A percentile compares a stretch with the other conserved stretches of the same genome.
These are phyloP conservation scores for Laterallus jamaicensis DNA, from an alignment of 2,113 vertebrate genomes.

Conservation along the genomic window DNA sequence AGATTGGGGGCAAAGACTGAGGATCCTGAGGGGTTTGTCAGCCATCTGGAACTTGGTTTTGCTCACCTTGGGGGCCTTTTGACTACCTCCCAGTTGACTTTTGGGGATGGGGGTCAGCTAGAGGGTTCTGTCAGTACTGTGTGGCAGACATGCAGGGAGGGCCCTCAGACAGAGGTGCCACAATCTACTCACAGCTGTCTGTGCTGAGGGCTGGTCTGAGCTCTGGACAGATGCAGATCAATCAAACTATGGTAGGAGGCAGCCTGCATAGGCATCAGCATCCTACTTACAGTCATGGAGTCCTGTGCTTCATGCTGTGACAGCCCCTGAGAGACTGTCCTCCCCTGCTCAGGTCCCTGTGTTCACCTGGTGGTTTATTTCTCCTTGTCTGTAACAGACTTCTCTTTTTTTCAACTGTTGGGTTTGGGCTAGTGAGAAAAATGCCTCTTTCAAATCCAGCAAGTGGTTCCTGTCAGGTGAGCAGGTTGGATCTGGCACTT, in stretches of 20 bases:
- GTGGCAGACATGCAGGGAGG: background rate
- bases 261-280: background rate
- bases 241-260: fast-evolving
- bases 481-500: background rate
- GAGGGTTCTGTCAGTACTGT: background rate
- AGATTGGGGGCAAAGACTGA: background rate
- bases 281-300: background rate
- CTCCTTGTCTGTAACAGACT: background rate
- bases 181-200: fast-evolving
- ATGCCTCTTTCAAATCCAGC: background rate
- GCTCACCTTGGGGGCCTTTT: background rate
- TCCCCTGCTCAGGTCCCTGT: fast-evolving
- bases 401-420: background rate
- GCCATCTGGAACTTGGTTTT: background rate
- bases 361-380: background rate
- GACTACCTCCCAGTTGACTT: background rate
- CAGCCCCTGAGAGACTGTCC: background rate
- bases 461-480: background rate
- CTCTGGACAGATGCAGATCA: background rate
- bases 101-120: background rate
- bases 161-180: background rate
- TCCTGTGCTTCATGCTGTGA: background rate
- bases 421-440: background rate
- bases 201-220: background rate
- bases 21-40: background rate